These are phyloP conservation scores for Masticophis lateralis DNA, from an alignment of 2,797 vertebrate genomes.

Conservation along the genomic window DNA sequence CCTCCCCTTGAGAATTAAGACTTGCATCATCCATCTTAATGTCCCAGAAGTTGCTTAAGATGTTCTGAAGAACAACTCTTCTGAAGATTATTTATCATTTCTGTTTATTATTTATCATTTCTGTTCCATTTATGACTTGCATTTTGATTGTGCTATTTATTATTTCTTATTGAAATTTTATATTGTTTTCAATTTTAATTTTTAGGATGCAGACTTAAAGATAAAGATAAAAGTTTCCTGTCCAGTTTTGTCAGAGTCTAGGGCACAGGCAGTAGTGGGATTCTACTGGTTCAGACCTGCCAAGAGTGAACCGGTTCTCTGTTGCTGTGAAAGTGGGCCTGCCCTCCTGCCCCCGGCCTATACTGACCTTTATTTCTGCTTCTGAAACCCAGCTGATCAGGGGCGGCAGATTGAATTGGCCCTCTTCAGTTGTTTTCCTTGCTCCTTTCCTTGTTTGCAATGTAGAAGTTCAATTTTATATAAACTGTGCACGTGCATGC, in stretches of 20 bases:
- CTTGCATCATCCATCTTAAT: neutral
- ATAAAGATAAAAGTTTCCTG: neutral
- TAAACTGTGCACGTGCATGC: no score
- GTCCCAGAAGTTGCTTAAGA: neutral
- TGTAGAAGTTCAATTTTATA: no score
- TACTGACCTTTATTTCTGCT: no score
- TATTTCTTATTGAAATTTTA: neutral
- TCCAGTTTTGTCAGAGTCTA: neutral
- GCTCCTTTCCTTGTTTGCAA: no score
- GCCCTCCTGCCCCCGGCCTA: no score
- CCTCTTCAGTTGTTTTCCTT: no score
- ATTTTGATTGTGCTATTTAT: neutral
- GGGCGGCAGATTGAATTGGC: no score
- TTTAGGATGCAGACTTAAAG: neutral
- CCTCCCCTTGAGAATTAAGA: neutral
- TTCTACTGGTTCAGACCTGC: no score
- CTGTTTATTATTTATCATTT: neutral
- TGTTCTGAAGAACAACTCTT: neutral
- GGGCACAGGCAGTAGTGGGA: neutral
- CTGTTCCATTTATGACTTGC: neutral
- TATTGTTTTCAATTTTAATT: neutral
- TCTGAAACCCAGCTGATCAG: no score
- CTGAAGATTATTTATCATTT: neutral
- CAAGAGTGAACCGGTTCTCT: no score
- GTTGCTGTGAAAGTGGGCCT: no score